phyloP scores from a whole-genome alignment of 1,140 invertebrate species.

The Orchesella cincta region DNA sequence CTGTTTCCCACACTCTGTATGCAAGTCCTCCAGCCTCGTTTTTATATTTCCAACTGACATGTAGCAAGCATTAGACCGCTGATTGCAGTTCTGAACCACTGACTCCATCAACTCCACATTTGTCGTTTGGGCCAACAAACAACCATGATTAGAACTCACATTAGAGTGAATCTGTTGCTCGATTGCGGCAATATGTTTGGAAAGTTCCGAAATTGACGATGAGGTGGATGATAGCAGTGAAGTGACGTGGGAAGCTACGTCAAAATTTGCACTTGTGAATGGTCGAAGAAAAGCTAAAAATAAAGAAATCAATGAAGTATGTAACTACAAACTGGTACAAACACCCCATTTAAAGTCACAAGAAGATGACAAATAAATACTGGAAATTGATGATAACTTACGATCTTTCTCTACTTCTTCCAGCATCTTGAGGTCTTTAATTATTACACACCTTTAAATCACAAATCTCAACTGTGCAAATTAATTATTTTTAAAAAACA shows the following conservation, averaged over 20 bases:
- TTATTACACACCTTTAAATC: no score
- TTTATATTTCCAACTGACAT: slow-evolving; percentile 33
- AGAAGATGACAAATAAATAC: background rate
- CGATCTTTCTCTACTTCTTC: slow-evolving; percentile 41
- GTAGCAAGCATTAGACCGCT: slow-evolving; percentile 39
- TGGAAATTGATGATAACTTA: slow-evolving; percentile 1
- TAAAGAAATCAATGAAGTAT: slow-evolving; percentile 11
- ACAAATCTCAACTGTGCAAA: no score
- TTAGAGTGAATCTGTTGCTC: slow-evolving; percentile 45
- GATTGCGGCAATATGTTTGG: slow-evolving; percentile 37
- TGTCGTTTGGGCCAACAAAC: slow-evolving; percentile 48
- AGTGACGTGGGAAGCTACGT: slow-evolving; percentile 37
- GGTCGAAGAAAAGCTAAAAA: slow-evolving; percentile 24
- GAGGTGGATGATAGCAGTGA: slow-evolving; percentile 35
- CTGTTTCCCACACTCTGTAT: slow-evolving; percentile 29
- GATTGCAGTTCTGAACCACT: slow-evolving; percentile 42
- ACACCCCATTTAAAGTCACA: background rate
- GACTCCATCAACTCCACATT: slow-evolving; percentile 50
- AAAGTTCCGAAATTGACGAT: slow-evolving; percentile 32
- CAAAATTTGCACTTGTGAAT: slow-evolving; percentile 30
- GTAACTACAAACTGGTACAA: background rate
- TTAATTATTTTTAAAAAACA: no score
- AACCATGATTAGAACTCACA: slow-evolving; percentile 46
- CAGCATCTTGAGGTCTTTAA: slow-evolving; percentile 10
- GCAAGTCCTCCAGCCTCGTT: slow-evolving; percentile 36